Conservation (phyloP, 2,797 vertebrate genomes). For the Thalassophryne amazonica region DNA sequence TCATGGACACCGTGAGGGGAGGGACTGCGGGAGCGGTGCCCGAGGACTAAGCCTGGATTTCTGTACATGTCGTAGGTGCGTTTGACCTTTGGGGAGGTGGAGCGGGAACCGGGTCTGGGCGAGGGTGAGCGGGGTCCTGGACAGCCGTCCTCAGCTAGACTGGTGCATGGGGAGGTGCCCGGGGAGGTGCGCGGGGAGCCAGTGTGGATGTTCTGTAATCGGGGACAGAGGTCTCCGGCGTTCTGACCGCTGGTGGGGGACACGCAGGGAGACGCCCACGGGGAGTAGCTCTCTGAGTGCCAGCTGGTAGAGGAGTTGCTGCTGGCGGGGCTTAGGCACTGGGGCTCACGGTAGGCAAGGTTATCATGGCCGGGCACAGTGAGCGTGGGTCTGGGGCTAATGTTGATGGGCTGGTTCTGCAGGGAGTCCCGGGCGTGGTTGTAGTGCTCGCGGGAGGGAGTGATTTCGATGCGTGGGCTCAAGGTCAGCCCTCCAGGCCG, state of each 20-base stretch:
- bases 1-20: conserved; percentile 87
- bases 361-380: conserved; percentile 91
- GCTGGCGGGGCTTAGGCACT: conserved; percentile 97
- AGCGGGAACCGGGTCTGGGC: conserved; percentile 89
- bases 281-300: conserved; percentile 97
- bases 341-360: conserved; percentile 88
- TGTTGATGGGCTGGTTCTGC: conserved; percentile 85
- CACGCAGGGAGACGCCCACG: conserved; percentile 96
- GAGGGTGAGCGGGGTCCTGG: conserved; percentile 88
- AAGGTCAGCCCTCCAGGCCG: conserved; percentile 82
- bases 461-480: conserved; percentile 98
- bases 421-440: conserved; percentile 86
- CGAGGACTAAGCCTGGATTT: conserved; percentile 77
- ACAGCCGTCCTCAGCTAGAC: conserved; percentile 88
- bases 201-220: conserved; percentile 95
- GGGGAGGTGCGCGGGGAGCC: conserved; percentile 97
- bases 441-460: conserved; percentile 94
- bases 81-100: conserved; percentile 93
- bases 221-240: conserved; percentile 91
- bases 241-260: conserved; percentile 91
- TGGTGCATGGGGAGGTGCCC: conserved; percentile 91
- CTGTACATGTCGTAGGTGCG: conserved; percentile 93
- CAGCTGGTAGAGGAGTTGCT: conserved; percentile 99
- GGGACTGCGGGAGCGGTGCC: conserved; percentile 89
- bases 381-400: conserved; percentile 90